A percentile compares a stretch with the other conserved stretches of the same genome.
phyloP scores from a whole-genome alignment of 2,113 vertebrate genomes.

The Triplophysa siluroides region DNA sequence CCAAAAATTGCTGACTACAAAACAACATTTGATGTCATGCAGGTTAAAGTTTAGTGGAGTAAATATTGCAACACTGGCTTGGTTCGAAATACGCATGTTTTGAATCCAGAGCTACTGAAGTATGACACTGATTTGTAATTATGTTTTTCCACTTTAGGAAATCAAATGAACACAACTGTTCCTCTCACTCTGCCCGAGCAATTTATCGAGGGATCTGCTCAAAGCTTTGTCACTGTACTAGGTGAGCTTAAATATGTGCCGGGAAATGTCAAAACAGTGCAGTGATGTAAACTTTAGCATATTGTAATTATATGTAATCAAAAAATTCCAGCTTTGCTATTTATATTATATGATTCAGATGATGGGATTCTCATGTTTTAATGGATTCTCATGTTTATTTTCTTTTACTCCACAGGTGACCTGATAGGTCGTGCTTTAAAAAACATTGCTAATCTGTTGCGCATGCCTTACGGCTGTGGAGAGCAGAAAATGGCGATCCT shows the following conservation, averaged over 20 bases:
- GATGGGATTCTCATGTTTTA: too few species aligned
- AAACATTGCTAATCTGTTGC: conserved; percentile 74
- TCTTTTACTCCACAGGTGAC: conserved; percentile 74
- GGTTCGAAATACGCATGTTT: not conserved
- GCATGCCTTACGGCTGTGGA: conserved; percentile 74
- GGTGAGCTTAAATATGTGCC: conserved; percentile 62
- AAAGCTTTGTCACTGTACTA: conserved; percentile 75
- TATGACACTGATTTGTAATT: not conserved
- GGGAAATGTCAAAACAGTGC: too few species aligned
- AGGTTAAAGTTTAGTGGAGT: too few species aligned
- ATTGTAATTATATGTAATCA: too few species aligned
- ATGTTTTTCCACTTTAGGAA: not conserved
- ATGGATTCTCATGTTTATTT: conserved; percentile 55
- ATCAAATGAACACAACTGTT: not conserved
- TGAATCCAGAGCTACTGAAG: not conserved
- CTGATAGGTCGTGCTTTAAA: conserved; percentile 74
- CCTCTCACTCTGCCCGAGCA: conserved; percentile 43
- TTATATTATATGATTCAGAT: too few species aligned
- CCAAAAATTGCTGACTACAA: too few species aligned
- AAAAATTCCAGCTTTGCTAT: too few species aligned
- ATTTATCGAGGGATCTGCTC: conserved; percentile 69
- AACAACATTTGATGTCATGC: too few species aligned
- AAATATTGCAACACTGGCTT: too few species aligned
- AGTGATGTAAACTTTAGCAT: too few species aligned
- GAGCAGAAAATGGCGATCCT: conserved; percentile 87